A percentile compares a stretch with the other conserved stretches of the same genome.
Evolutionary conservation across 2,797 vertebrate genomes (phyloP).

Genomic region (Syngnathus rostellatus): DNA sequence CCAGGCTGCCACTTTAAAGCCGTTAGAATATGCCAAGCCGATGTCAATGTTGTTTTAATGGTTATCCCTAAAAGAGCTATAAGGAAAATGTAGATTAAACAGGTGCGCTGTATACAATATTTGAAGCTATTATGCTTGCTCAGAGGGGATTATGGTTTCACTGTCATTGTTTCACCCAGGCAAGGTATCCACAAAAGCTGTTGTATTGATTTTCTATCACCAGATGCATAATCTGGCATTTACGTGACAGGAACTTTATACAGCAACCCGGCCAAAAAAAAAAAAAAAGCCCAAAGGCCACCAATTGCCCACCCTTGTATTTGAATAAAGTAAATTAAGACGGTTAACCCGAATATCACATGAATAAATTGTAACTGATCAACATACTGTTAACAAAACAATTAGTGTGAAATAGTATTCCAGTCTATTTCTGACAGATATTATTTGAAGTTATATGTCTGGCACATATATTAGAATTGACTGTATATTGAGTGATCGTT

Average conservation of each 20-base stretch:
- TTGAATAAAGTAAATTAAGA: too few relatives aligned
- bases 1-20: slow-evolving; percentile 64
- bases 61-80: slow-evolving; percentile 47
- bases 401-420: too few relatives aligned
- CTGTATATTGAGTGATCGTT: background rate
- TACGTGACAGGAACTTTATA: slow-evolving; percentile 10
- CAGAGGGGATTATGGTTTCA: slow-evolving; percentile 19
- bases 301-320: too few relatives aligned
- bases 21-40: slow-evolving; percentile 65
- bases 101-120: slow-evolving; percentile 31
- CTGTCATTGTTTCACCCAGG: slow-evolving; percentile 8
- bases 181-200: background rate
- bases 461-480: too few relatives aligned
- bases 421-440: too few relatives aligned
- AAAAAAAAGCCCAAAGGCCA: too few relatives aligned
- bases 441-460: too few relatives aligned
- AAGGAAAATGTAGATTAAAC: slow-evolving; percentile 60
- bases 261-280: too few relatives aligned
- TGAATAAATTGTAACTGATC: too few relatives aligned
- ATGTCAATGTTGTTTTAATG: slow-evolving; percentile 66
- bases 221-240: background rate
- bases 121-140: slow-evolving; percentile 39
- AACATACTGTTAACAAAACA: too few relatives aligned
- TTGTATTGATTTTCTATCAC: background rate
- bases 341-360: too few relatives aligned